phyloP scores from a whole-genome alignment of 2,888 invertebrate species.

The Harpalus rufipes region DNA sequence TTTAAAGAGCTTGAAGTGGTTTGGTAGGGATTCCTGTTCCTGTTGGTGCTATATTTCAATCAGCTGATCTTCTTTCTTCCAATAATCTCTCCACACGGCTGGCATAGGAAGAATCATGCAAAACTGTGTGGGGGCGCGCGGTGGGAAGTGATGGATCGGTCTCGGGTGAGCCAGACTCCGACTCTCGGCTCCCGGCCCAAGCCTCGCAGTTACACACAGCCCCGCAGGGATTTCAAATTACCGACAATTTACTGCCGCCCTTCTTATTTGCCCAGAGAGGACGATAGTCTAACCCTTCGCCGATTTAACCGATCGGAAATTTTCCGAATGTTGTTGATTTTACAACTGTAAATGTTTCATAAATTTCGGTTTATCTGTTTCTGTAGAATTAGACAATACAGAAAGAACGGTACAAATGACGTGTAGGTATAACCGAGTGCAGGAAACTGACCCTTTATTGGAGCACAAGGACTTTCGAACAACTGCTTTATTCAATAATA shows the following conservation, averaged over 20 bases:
- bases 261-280: slow-evolving; percentile 67
- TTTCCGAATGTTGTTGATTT: not conserved
- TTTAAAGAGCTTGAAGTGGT: slow-evolving; percentile 15
- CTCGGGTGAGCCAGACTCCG: slow-evolving; percentile 48
- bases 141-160: slow-evolving; percentile 65
- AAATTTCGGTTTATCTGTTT: not conserved
- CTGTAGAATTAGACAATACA: no score
- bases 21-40: not conserved
- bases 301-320: slow-evolving; percentile 12
- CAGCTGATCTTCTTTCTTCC: slow-evolving; percentile 42
- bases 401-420: no score
- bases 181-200: slow-evolving; percentile 15
- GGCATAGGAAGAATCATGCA: slow-evolving; percentile 51
- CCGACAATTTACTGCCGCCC: slow-evolving; percentile 68
- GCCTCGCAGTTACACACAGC: slow-evolving; percentile 57
- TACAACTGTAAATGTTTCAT: not conserved
- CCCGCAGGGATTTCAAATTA: slow-evolving; percentile 68
- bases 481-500: no score
- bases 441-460: no score
- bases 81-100: slow-evolving; percentile 46
- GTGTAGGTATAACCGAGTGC: no score
- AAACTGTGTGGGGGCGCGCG: slow-evolving; percentile 18
- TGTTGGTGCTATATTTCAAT: slow-evolving; percentile 57
- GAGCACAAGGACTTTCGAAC: no score
- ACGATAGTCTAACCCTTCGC: slow-evolving; percentile 66